A percentile compares a stretch with the other conserved stretches of the same genome.
Evolutionary conservation across 2,888 invertebrate species (phyloP).

Genomic region (Carabus problematicus): DNA sequence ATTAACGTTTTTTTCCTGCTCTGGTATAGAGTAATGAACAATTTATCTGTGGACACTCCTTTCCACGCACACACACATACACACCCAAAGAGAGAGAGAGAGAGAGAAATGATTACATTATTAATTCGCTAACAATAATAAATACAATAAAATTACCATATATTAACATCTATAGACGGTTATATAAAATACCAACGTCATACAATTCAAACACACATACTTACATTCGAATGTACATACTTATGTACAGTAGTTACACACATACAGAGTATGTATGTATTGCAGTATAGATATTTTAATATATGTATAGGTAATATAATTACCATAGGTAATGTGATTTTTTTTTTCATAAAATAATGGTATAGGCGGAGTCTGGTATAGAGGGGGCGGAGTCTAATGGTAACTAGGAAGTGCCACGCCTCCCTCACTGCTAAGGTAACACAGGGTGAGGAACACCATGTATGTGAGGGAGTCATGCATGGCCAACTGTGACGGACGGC

Average conservation of each 20-base stretch:
- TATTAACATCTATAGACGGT: too few relatives aligned
- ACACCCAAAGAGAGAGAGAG: too few relatives aligned
- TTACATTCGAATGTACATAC: not conserved
- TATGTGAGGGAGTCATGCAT: conserved; percentile 37
- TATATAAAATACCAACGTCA: conserved; percentile 2
- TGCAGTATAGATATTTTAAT: not conserved
- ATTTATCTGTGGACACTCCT: too few relatives aligned
- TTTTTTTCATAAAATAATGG: conserved; percentile 39
- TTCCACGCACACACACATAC: too few relatives aligned
- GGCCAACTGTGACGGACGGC: not conserved
- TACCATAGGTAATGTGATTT: too few relatives aligned
- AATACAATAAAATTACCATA: too few relatives aligned
- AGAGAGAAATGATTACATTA: too few relatives aligned
- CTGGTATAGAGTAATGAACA: too few relatives aligned
- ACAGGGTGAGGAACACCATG: not conserved
- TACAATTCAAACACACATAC: too few relatives aligned
- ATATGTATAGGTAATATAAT: too few relatives aligned
- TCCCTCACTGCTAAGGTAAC: conserved; percentile 18
- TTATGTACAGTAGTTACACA: conserved; percentile 14
- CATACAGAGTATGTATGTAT: not conserved
- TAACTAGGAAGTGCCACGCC: conserved; percentile 30
- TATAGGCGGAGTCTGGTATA: conserved; percentile 25
- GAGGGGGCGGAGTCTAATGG: conserved; percentile 26
- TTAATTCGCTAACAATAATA: too few relatives aligned
- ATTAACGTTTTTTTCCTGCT: too few relatives aligned